Evolutionary conservation across 1,140 invertebrate genomes (phyloP), one percentile per base, ranked within the genome.

Genomic region (Andricus grossulariae): DNA sequence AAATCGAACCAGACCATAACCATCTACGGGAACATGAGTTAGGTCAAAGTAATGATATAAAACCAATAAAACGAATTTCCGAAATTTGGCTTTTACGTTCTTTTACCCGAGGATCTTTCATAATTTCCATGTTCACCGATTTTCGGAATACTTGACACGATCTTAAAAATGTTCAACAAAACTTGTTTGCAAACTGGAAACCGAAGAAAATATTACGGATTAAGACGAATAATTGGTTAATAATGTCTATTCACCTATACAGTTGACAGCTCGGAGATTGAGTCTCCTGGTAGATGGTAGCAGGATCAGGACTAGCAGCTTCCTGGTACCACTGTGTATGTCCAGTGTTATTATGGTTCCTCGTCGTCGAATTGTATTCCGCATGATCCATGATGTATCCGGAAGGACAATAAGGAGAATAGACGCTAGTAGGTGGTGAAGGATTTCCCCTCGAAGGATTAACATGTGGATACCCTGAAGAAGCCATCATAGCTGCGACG

Each of bases 401-500:
- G 82, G 91, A 82, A 78, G 92, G 80, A 89, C 91, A 92, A 76
- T 92, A 93, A 7, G 91, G 88, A n/a, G 92, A 87, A 75, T 92
- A 92, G 89, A 92, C 90, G 83, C 92, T 92, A 77, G 92, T 85
- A 73, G 92, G 88, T 0, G 93, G 90, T 18, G 92, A 91, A 0
- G 92, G 89, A 55, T 93, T 93, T 49, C 92, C 91, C 50, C 93
- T 90, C 0, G 85, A 86, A 11, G 88, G 79, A 16, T 88, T 86
- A 6, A 85, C 82, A 75, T 90, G 90, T 0, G 92, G 91, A 81
- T 92, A 91, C 3, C 93, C 93, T 78, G 93, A 94, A 72, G 93
- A 93, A 0, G 87, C 88, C 89, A 91, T 91, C 88, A 89, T 90
- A 8, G 90, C 90, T 3, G 88, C 88, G 8, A 89, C 89, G 13